Evolutionary conservation across 64 coral and sea anemone species (phyloP).

Genomic region (Catalaphyllia jardinei): DNA sequence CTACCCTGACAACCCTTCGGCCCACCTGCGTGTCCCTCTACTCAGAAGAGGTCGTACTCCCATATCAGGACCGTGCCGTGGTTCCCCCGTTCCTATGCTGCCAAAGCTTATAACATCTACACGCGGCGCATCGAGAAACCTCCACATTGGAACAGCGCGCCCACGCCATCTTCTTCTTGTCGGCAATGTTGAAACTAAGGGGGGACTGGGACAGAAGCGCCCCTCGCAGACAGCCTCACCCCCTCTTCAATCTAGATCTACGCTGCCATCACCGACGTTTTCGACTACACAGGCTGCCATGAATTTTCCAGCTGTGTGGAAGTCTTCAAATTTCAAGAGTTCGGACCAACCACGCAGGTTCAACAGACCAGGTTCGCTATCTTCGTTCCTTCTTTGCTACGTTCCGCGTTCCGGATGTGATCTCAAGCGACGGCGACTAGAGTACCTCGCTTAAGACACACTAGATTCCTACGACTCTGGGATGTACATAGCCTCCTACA

Average conservation of each 20-base stretch:
- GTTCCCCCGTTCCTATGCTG: not conserved
- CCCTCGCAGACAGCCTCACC: not conserved
- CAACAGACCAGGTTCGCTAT: too few relatives aligned
- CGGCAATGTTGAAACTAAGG: constrained; percentile 7
- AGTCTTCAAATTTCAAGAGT: constrained; percentile 39
- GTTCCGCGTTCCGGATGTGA: constrained; percentile 28
- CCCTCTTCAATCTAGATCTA: not conserved
- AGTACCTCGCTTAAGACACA: constrained; percentile 44
- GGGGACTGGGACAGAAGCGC: too few relatives aligned
- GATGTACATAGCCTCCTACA: too few relatives aligned
- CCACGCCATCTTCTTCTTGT: constrained; percentile 40
- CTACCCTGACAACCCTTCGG: not conserved
- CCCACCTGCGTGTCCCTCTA: not conserved
- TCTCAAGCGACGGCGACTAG: constrained; percentile 24
- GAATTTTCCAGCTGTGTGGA: constrained; percentile 38
- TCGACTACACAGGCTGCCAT: constrained; percentile 19
- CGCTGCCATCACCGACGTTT: constrained; percentile 22
- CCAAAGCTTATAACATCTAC: not conserved
- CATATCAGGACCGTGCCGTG: not conserved
- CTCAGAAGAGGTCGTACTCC: not conserved
- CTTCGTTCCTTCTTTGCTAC: too few relatives aligned
- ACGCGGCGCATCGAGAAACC: constrained; percentile 38
- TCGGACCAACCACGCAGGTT: not conserved
- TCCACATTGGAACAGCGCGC: constrained; percentile 58
- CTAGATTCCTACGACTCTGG: constrained; percentile 24